Base-by-base conservation (phyloP, 2,888 invertebrate genomes). In the Pegoplata infirma region DNA sequence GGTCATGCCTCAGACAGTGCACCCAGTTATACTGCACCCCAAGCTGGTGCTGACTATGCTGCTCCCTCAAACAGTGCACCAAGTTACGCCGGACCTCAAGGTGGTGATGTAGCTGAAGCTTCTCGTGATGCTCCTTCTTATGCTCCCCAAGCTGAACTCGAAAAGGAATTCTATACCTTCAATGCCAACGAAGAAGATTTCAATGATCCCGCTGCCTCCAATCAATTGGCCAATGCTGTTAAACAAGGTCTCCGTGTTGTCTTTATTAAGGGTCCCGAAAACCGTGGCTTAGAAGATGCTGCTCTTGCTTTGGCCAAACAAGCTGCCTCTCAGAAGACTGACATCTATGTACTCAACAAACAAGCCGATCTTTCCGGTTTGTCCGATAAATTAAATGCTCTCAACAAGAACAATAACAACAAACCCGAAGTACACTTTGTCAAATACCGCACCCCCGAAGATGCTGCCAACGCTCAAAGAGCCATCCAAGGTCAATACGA, bases 221-320 rank as follows among this genome's bases (percentile, higher is more conserved):
- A 86, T 8, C 81, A 83, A 25, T 55, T 82, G 4, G 75, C 80
- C 4, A 64, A 78, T 5, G 47, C 82, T 2, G 23, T 84, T 32
- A 87, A 84, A 72, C 84, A 84, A 56, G 84, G 82, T 19, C 83
- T 88, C 40, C 88, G 88, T 6, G 85, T 88, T 16, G 76, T 88
- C 32, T 86, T 88, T 76, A 84, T 88, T 67, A 88, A 87, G 82
- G 86, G 88, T n/a, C 88, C 88, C 74, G 86, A 87, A 23, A 80
- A 83, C 55, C 82, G 76, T 46, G 85, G 83, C 2, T 14, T 86
- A 10, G 85, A 86, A 63, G 53, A 84, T 3, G 86, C 86, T 28
- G 87, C 84, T 2, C 74, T 86, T n/a, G 82, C 83, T 19, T 69
- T 86, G 58, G 85, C 85, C 14, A 85, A 84, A 72, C 84, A 85